Evolutionary conservation across 2,113 vertebrate species (phyloP), one percentile per base, ranked within the genome.

Genomic region (Tupaia chinensis): DNA sequence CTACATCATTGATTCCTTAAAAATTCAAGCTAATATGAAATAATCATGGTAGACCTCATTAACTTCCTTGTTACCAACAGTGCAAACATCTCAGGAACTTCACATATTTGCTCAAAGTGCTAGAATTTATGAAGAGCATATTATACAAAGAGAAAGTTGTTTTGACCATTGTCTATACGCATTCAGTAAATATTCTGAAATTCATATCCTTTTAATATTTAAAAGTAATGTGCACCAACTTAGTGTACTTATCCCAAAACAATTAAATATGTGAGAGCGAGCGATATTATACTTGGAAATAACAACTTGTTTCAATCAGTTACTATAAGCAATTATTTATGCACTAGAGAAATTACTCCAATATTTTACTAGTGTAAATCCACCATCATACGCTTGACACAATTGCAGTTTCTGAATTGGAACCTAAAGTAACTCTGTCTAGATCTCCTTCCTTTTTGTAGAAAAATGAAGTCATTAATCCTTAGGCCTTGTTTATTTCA

Each of bases 11-110:
- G 32, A 69, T 14, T 83, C 77, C 63, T 84, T n/a, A 74, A 89
- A 79, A 79, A 54, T 77, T n/a, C 32, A 69, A 89, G 69, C 6
- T 68, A 88, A 89, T 61, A 27, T 88, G 10, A 93, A 85, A 82
- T 6, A 77, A 70, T 25, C 44, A 11, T 54, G 29, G 2, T 60
- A 68, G 7, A 1, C 32, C 83, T 74, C 27, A 80, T 73, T 93
- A 66, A 63, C 20, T 53, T 87, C 4, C 87, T 92, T 61, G 29
- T 73, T 80, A 87, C 66, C 3, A 27, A 70, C 27, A 65, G 60
- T 61, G 9, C 2, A 93, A 73, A 89, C 89, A 14, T 25, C 8
- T 72, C 29, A 77, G 20, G 11, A 74, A 54, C 14, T 96, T 77
- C 34, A 34, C 9, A 60, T 53, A 34, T 69, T 93, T 88, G 3